Conservation (phyloP, 2,113 vertebrate genomes). For the Anas platyrhynchos region DNA sequence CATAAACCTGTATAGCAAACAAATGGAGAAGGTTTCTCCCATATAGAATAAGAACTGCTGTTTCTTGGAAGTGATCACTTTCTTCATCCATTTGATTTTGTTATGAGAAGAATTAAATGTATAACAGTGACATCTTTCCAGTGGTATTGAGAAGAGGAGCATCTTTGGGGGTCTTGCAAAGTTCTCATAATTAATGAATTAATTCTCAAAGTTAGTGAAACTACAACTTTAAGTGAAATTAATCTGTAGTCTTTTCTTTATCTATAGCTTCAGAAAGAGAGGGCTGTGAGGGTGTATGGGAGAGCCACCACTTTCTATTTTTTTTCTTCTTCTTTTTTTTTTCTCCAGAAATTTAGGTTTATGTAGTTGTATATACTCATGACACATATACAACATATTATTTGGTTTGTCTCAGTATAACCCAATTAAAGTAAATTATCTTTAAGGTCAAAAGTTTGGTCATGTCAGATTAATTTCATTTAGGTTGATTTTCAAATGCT, state of each 20-base stretch:
- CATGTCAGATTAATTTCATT: not conserved
- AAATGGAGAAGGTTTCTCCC: not conserved
- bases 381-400: not conserved
- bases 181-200: not conserved
- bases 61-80: not conserved
- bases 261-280: not conserved
- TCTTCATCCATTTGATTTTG: not conserved
- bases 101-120: not conserved
- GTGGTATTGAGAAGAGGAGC: not conserved
- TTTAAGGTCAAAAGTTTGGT: not conserved
- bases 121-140: not conserved
- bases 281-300: not conserved
- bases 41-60: not conserved
- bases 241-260: not conserved
- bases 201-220: not conserved
- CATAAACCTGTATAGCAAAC: not conserved
- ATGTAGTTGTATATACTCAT: not conserved
- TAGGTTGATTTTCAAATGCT: not conserved
- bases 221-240: not conserved
- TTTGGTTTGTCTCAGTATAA: not conserved
- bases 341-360: not conserved
- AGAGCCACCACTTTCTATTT: not conserved
- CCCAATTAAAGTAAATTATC: not conserved
- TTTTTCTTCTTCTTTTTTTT: too few relatives aligned
- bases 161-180: not conserved